Percentiles rank a stretch among this genome's conserved stretches.
Conservation (phyloP, 2,113 vertebrate species). For the Pteropus alecto region DNA sequence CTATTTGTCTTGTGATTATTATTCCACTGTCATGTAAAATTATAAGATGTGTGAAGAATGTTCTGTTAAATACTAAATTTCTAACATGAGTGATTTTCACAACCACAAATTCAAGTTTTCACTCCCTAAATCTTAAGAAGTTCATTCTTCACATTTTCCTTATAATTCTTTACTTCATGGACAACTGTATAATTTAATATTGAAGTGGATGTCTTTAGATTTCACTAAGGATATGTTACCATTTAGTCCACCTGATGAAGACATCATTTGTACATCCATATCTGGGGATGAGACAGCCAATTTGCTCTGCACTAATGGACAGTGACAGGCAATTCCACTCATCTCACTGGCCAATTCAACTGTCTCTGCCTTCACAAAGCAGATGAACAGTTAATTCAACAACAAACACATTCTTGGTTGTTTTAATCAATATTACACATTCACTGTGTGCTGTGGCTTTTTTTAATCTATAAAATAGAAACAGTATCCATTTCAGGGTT, state of each 20-base stretch:
- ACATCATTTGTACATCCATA: neutral
- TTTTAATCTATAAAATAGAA: neutral
- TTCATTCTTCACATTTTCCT: neutral
- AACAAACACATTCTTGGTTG: neutral
- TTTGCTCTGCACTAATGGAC: neutral
- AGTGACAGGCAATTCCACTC: neutral
- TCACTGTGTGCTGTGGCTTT: neutral
- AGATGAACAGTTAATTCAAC: neutral
- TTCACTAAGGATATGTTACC: neutral
- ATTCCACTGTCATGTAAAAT: constrained; percentile 40
- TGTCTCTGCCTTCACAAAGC: neutral
- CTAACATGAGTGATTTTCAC: neutral
- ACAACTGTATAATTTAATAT: neutral
- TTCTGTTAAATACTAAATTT: neutral
- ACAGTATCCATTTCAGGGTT: neutral
- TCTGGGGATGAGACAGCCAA: neutral
- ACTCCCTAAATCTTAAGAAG: neutral
- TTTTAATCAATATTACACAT: neutral
- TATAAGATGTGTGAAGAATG: constrained; percentile 14
- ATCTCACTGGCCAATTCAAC: neutral
- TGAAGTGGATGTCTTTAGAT: neutral
- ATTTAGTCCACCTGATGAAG: neutral
- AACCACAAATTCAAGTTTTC: neutral
- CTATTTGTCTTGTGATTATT: constrained; percentile 25
- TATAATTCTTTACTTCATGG: neutral